These are phyloP conservation scores for Pogona vitticeps DNA, from an alignment of 2,113 vertebrate genomes.

Conservation along the genomic window DNA sequence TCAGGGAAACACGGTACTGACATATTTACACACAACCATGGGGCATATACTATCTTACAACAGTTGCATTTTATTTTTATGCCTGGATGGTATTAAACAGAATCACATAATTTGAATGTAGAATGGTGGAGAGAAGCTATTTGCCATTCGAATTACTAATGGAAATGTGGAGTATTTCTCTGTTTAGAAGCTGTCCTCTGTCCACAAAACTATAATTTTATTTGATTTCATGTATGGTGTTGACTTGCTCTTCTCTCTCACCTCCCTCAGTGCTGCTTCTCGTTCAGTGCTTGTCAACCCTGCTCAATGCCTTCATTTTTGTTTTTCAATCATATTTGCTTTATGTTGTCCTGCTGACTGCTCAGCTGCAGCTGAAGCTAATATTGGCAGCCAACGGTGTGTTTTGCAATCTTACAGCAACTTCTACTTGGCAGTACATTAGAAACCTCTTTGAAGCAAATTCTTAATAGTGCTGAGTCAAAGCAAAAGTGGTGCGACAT, in stretches of 20 bases:
- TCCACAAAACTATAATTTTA: not conserved
- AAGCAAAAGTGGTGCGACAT: not conserved
- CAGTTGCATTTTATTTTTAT: not conserved
- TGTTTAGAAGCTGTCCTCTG: not conserved
- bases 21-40: not conserved
- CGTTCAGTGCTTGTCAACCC: not conserved
- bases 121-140: not conserved
- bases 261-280: slow-evolving; percentile 1
- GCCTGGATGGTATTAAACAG: not conserved
- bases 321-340: slow-evolving; percentile 66
- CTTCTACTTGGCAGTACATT: slow-evolving; percentile 61
- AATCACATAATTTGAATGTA: not conserved
- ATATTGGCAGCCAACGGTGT: slow-evolving; percentile 61
- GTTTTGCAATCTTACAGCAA: slow-evolving; percentile 58
- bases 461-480: slow-evolving; percentile 35
- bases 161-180: not conserved
- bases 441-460: slow-evolving; percentile 60
- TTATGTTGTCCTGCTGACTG: slow-evolving; percentile 61
- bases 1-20: not conserved
- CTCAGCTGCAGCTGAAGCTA: slow-evolving; percentile 58
- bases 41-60: not conserved
- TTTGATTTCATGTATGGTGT: not conserved
- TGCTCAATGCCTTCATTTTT: slow-evolving; percentile 43
- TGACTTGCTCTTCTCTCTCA: slow-evolving; percentile 33
- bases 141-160: not conserved